Percentiles rank a stretch among this genome's conserved stretches.
phyloP scores from a whole-genome alignment of 2,797 vertebrate genomes.

The Myotis vivesi region DNA sequence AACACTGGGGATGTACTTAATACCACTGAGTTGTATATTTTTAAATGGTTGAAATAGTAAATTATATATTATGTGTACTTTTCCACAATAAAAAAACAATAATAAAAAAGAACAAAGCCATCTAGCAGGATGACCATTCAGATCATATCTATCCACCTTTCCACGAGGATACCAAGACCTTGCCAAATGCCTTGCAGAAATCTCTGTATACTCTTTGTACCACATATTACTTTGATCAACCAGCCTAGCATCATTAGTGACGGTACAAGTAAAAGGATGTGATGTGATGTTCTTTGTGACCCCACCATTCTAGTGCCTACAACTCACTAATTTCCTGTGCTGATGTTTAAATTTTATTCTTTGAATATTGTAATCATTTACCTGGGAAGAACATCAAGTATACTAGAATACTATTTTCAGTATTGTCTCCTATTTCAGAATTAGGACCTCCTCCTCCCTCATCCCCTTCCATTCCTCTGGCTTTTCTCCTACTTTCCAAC shows the following conservation, averaged over 20 bases:
- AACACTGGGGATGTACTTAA: background rate
- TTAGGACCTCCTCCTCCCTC: background rate
- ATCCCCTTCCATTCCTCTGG: background rate
- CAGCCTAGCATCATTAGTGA: background rate
- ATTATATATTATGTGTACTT: background rate
- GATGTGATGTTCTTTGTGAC: constrained; percentile 33
- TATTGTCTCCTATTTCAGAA: constrained; percentile 31
- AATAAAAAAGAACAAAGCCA: constrained; percentile 40
- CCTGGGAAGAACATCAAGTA: background rate
- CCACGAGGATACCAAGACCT: constrained; percentile 38
- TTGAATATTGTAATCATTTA: constrained; percentile 11
- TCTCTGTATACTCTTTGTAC: background rate
- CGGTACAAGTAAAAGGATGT: background rate
- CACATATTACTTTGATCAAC: constrained; percentile 54
- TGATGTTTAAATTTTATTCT: constrained; percentile 13
- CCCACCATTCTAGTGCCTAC: background rate
- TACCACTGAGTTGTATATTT: background rate
- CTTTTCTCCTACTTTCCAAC: background rate
- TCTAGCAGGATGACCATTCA: background rate
- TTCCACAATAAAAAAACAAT: background rate
- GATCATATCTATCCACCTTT: background rate
- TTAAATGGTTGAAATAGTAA: constrained; percentile 32
- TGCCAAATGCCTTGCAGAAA: constrained; percentile 45
- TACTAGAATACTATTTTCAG: background rate
- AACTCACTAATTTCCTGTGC: constrained; percentile 40